Conservation (phyloP, 53 echinoderm and acorn worm genomes). For the Patiria pectinifera region DNA sequence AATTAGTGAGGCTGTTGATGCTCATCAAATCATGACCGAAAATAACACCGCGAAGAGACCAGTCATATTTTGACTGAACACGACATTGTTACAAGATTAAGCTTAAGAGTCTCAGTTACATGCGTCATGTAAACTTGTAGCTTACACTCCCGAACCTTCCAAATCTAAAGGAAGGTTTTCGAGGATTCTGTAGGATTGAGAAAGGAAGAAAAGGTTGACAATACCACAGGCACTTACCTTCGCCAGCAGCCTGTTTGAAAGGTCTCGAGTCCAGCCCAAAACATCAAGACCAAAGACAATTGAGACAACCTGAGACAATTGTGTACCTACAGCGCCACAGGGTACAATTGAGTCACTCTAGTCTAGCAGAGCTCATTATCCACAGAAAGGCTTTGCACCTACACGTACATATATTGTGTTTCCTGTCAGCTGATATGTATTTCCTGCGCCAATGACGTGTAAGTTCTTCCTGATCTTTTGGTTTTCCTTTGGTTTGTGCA, state of each 20-base stretch:
- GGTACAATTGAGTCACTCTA: background rate
- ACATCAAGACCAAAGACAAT: background rate
- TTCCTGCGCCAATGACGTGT: background rate
- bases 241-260: background rate
- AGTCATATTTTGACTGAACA: background rate
- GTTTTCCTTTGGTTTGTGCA: background rate
- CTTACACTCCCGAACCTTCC: too few relatives aligned
- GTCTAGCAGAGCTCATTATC: background rate
- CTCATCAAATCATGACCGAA: background rate
- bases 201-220: background rate
- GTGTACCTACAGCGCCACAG: background rate
- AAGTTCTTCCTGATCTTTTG: background rate
- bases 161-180: too few relatives aligned
- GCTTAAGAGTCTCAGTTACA: background rate
- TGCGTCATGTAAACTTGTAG: background rate
- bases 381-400: background rate
- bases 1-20: background rate
- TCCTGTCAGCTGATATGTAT: conserved; percentile 1
- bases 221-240: background rate
- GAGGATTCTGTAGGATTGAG: too few relatives aligned
- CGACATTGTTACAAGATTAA: background rate
- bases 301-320: background rate
- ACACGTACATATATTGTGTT: background rate
- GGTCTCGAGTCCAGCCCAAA: background rate
- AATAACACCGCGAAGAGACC: background rate